A percentile compares a stretch with the other conserved stretches of the same genome.
phyloP scores from a whole-genome alignment of 2,797 vertebrate species.

The Microctenopoma stevenorrisi region DNA sequence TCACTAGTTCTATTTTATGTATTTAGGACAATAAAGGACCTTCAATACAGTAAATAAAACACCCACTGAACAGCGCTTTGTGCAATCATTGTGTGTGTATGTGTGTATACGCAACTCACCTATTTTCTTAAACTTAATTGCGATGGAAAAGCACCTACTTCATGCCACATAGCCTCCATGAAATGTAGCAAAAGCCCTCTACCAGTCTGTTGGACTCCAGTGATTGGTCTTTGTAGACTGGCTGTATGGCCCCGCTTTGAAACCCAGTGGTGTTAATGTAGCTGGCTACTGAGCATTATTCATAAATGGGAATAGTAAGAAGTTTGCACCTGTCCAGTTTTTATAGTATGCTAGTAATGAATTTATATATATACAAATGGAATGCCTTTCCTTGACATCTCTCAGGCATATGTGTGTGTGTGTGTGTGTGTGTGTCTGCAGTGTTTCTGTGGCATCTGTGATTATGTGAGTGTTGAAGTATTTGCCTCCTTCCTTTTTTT shows the following conservation, averaged over 20 bases:
- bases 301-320: neutral
- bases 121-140: conserved; percentile 7
- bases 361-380: neutral
- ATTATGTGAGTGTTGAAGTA: neutral
- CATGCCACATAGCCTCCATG: neutral
- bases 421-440: neutral
- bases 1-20: neutral
- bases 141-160: conserved; percentile 11
- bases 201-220: conserved; percentile 2
- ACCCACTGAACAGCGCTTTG: too few species aligned
- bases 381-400: neutral
- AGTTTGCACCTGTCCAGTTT: neutral
- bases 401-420: neutral
- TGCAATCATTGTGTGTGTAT: too few species aligned
- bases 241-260: neutral
- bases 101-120: neutral
- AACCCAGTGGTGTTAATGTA: neutral
- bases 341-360: neutral
- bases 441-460: neutral
- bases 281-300: conserved; percentile 1
- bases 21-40: neutral
- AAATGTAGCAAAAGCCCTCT: conserved; percentile 3
- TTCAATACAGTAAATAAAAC: neutral
- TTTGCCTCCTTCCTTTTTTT: too few species aligned
- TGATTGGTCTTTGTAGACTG: neutral